A percentile compares a stretch with the other conserved stretches of the same genome.
phyloP scores from a whole-genome alignment of 2,113 vertebrate genomes.

The Eclectus roratus region DNA sequence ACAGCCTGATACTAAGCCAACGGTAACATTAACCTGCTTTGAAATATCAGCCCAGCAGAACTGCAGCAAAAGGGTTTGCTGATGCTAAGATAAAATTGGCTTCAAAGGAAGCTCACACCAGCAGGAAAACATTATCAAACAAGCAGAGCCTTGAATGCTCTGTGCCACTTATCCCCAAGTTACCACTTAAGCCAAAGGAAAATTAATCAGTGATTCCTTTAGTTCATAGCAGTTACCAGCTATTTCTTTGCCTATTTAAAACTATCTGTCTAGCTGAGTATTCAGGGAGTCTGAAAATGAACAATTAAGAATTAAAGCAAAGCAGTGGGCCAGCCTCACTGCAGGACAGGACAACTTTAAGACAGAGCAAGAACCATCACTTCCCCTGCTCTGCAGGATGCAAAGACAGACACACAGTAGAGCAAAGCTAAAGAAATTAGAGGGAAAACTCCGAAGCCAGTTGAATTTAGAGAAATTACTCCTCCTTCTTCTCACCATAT shows the following conservation, averaged over 20 bases:
- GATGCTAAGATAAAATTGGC: background rate
- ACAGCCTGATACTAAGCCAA: background rate
- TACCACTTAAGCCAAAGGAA: background rate
- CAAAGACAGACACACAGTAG: background rate
- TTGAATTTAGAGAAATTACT: background rate
- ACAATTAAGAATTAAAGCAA: background rate
- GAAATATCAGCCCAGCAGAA: background rate
- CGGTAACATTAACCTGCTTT: background rate
- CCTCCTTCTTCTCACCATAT: background rate
- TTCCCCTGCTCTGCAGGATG: background rate
- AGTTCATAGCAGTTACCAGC: background rate
- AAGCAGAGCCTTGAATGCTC: background rate
- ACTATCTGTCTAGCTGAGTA: background rate
- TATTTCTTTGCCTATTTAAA: background rate
- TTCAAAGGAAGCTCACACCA: background rate
- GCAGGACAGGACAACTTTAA: background rate
- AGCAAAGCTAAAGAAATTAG: background rate
- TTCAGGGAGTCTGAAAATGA: background rate
- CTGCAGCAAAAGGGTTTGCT: background rate
- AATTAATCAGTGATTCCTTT: background rate
- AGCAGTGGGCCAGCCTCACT: background rate
- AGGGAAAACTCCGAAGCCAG: background rate
- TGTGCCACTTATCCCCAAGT: background rate
- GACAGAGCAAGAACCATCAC: background rate
- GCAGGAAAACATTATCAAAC: background rate